phyloP scores from a whole-genome alignment of 2,888 invertebrate genomes.

The Sinelater perroti region DNA sequence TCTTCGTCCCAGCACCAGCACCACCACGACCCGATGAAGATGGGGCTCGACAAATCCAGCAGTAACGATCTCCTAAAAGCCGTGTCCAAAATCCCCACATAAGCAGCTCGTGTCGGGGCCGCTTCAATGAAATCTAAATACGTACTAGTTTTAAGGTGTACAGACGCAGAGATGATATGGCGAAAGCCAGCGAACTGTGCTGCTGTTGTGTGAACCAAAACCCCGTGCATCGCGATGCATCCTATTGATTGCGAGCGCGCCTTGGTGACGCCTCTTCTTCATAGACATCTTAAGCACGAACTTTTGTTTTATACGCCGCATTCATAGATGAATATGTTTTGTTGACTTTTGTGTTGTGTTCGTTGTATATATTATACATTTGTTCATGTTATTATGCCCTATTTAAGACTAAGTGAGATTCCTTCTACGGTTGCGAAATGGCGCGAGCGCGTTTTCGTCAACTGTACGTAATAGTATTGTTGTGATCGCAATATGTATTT shows the following conservation, averaged over 20 bases:
- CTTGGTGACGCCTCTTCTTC: constrained; percentile 25
- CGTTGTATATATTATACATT: constrained; percentile 58
- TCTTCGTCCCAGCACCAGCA: constrained; percentile 68
- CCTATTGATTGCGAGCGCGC: constrained; percentile 13
- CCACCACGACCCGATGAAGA: constrained; percentile 77
- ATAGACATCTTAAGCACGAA: constrained; percentile 29
- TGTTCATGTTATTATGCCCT: constrained; percentile 52
- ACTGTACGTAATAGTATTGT: constrained; percentile 50
- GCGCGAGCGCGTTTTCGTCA: constrained; percentile 22
- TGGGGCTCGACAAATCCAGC: constrained; percentile 75
- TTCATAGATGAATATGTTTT: constrained; percentile 38
- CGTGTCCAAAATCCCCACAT: constrained; percentile 81
- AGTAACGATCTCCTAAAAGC: constrained; percentile 79
- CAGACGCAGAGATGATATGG: constrained; percentile 34
- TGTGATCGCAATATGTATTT: constrained; percentile 55
- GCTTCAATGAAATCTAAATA: constrained; percentile 46
- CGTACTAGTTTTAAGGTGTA: constrained; percentile 50
- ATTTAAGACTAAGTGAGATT: constrained; percentile 33
- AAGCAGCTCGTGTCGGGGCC: constrained; percentile 59
- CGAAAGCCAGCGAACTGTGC: constrained; percentile 30
- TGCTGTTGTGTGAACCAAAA: constrained; percentile 30
- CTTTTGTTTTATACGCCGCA: constrained; percentile 41
- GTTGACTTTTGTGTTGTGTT: constrained; percentile 49
- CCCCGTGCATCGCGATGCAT: constrained; percentile 12
- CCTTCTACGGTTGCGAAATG: constrained; percentile 38